Base-by-base conservation (phyloP, 2,888 invertebrate genomes). In the Ryuthela nishihirai region DNA sequence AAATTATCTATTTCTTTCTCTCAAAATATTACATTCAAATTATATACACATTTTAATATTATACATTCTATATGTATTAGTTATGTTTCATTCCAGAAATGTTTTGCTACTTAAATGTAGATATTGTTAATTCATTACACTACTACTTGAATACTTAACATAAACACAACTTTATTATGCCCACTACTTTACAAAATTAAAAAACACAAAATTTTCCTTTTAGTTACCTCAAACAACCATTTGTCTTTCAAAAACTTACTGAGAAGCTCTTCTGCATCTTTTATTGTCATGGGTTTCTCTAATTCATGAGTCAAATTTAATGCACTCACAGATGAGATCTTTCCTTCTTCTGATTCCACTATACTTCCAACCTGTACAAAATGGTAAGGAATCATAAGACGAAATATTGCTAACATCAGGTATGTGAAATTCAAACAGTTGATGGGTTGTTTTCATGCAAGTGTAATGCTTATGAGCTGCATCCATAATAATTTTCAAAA, bases 261-360 rank as follows among this genome's bases (percentile, higher is more conserved):
- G 68, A 72, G 44, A 15, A 72, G 64, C 17, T 67, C 64, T 49
- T 73, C 65, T 1, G 71, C 72, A 42, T 71, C 71, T 40, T 64
- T 65, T 54, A 70, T 72, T 4, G 66, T 62, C 61, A 73, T 68
- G 44, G 68, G 70, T 43, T 70, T 67, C 42, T 67, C 67, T 15
- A 72, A 46, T 23, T 63, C 65, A 38, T 70, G 70, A 3, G 68
- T 63, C 4, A 70, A 64, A 55, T 71, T 70, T n/a, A 72, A 50
- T 9, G 70, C 70, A 24, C 65, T 68, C 15, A 68, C 67, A 7
- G 72, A 71, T 0, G 71, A 69, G 9, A 71, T 55, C 20, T 61
- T 54, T 4, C 72, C 73, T 20, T 67, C 64, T 4, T 70, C 69
- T 4, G 69, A 66, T 15, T 69, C 66, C 15, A 72, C 68, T n/a